Evolutionary conservation across 1,140 invertebrate species (phyloP), one percentile per base, ranked within the genome.

Genomic region (Nasonia vitripennis): DNA sequence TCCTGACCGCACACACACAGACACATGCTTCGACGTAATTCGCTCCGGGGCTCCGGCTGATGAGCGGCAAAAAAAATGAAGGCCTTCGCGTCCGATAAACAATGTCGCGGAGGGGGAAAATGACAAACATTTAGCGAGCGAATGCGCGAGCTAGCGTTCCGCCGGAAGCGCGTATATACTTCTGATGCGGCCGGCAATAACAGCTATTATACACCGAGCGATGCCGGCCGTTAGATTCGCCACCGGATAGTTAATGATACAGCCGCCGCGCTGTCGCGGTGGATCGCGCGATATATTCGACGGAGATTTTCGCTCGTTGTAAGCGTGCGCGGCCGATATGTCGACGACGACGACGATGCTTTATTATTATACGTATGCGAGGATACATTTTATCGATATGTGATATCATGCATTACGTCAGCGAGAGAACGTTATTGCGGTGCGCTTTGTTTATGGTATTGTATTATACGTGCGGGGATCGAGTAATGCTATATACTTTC

Each of bases 61-160:
- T 6, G 34, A 37, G 34, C 5, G 34, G 34, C 5, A 37, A 37
- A 83, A 79, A 45, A 37, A 12, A 37, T 4, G 73, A 31, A 45
- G 70, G 62, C 31, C 79, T 78, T 5, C 7, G 73, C 11, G 14
- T 1, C 55, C 71, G 73, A 74, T 77, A 78, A 73, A 82, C 84
- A 86, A 82, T 82, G 84, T 78, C 74, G 73, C 78, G 37, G 20
- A 9, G 12, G 31, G 31, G 71, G 77, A 81, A 85, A 86, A 86
- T 86, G 84, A 86, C 74, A 86, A 86, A 86, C 84, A 86, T 86
- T 82, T 82, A 34, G 73, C 73, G 11, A 45, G 73, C 73, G 73
- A 45, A n/a, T 31, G 77, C 12, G 34, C 12, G 68, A 17, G 62
- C 34, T 27, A 10, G 34, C 74, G 78, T 75, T 73, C 78, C 70